Evolutionary conservation across 2,797 vertebrate genomes (phyloP), one percentile per base, ranked within the genome.

Genomic region (Centroberyx gerrardi): DNA sequence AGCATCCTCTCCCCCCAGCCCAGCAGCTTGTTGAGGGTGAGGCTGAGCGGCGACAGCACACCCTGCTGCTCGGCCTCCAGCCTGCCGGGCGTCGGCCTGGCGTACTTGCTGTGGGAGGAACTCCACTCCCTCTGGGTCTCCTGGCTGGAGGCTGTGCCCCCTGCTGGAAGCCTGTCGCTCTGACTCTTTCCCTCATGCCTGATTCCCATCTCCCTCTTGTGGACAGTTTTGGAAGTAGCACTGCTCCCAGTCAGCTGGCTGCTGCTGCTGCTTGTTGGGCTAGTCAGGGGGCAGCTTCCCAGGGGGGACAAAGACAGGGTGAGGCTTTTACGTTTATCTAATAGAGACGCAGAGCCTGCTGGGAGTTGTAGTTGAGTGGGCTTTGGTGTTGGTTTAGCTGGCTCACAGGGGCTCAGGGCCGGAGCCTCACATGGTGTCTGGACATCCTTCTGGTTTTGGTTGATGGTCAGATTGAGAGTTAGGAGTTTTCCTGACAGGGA

Each of bases 1-100:
- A 95, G 85, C 64, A 95, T 28, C 62, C 92, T 84, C 82, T 94
- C 95, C 6, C 95, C 95, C 95, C 95, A 96, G 44, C 83, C 90
- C 72, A 96, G 81, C 79, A 96, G 83, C 77, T 92, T 95, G 84
- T 87, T 94, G 51, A 96, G 82, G 2, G 93, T 94, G 64, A 93
- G 62, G 74, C 88, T 90, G 49, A 95, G 77, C 0, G 94, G 93
- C 0, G 93, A 94, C 73, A 93, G 52, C 31, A 90, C 87, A 48
- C 89, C 76, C 18, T 71, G 78, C 36, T 92, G 88, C 62, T 83
- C 89, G 17, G 2, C 66, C 42, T 74, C 76, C 0, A 40, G 70
- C 12, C 51, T 17, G 72, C 69, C 54, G 42, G 8, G 38, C 14
- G 33, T 2, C 8, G 51, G 10, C 2, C 65, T 56, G 31, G 73